Evolutionary conservation across 2,888 invertebrate genomes (phyloP), one percentile per base, ranked within the genome.

Genomic region (Hypercompe scribonia): DNA sequence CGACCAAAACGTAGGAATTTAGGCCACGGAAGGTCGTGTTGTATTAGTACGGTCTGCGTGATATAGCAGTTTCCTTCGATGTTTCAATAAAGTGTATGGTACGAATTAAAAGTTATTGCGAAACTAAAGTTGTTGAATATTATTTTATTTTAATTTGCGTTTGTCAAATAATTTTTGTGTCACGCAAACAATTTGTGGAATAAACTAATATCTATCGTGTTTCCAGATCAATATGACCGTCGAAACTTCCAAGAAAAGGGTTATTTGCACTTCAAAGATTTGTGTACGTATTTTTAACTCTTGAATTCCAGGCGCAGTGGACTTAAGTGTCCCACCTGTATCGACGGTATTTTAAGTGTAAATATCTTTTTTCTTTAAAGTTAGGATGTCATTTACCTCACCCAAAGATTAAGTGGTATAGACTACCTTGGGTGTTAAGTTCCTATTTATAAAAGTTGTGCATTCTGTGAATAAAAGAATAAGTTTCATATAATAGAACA

Each of bases 31-130:
- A 61, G 71, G 63, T 67, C 72, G 65, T 70, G 33, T 65, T 36
- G 65, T 58, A 66, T 46, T 42, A n/a, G 69, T 46, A 68, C 46
- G 70, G 73, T 71, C 68, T 77, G 71, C 70, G 73, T 78, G 72
- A 73, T 73, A 74, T 73, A 68, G 79, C 72, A 78, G 71, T 79
- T 78, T 76, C 74, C 65, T 69, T 65, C 58, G 68, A 82, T 80
- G 76, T 80, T 81, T 83, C 81, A 78, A 82, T 83, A 79, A 73
- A 63, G 68, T 33, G 31, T 36, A 7, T 46, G 42, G 79, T 68
- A 0, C 7, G 71, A 66, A 67, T 72, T 69, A 78, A 66, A 46
- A 46, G 46, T 46, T 13, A 33, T 46, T 42, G 66, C 18, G 28
- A 18, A 65, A n/a, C 28, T 65, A 11, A 28, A 61, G 28, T 28